Evolutionary conservation across 2,113 vertebrate genomes (phyloP).

Genomic region (Telmatochromis brichardi): DNA sequence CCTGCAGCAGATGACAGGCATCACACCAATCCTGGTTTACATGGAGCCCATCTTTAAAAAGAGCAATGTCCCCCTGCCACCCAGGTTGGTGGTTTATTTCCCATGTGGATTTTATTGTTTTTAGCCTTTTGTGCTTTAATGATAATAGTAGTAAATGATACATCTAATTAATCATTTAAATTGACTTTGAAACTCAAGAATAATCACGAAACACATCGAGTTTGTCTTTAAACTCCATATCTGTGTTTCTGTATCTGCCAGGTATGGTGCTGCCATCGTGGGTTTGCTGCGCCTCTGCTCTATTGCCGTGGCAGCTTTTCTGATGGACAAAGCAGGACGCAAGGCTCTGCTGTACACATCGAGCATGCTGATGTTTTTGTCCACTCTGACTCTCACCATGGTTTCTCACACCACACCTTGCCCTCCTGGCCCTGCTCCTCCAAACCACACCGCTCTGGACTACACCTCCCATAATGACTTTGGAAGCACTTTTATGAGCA

Average conservation of each 20-base stretch:
- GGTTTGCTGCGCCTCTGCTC: constrained; percentile 81
- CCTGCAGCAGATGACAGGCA: constrained; percentile 90
- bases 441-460: constrained; percentile 29
- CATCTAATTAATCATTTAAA: not conserved
- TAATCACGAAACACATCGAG: not conserved
- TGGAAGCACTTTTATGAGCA: not conserved
- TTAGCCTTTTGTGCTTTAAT: not conserved
- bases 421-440: not conserved
- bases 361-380: constrained; percentile 80
- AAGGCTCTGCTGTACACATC: constrained; percentile 86
- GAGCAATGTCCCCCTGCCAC: constrained; percentile 72
- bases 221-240: not conserved
- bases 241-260: not conserved
- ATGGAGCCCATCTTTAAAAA: constrained; percentile 83
- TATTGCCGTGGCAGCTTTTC: constrained; percentile 73
- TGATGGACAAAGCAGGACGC: constrained; percentile 90
- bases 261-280: constrained; percentile 82
- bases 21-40: constrained; percentile 87
- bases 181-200: not conserved
- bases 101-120: not conserved
- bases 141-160: not conserved
- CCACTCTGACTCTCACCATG: constrained; percentile 79
- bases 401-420: constrained; percentile 54
- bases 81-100: not conserved
- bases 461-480: not conserved